Conservation (phyloP, 2,888 invertebrate species). For the Himalopsyche japonica region DNA sequence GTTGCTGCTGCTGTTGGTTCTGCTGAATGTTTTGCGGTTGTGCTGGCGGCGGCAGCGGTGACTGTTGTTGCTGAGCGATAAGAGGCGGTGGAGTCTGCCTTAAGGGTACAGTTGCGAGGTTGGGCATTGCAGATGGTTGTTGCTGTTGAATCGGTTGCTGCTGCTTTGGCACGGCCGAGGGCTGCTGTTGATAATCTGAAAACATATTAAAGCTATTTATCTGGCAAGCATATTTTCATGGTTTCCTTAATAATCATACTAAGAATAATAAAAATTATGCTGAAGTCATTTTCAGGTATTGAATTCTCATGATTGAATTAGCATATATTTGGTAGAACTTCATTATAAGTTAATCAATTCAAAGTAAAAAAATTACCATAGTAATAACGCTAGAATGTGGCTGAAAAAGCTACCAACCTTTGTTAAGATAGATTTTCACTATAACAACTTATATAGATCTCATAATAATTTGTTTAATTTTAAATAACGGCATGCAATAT, state of each 20-base stretch:
- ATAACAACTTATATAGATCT: too few relatives aligned
- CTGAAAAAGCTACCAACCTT: too few relatives aligned
- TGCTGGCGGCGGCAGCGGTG: conserved; percentile 1
- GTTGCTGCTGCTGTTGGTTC: background rate
- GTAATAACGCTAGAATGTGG: too few relatives aligned
- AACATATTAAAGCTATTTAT: background rate
- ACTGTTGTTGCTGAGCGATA: background rate
- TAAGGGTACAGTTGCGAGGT: background rate
- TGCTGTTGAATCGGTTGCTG: conserved; percentile 11
- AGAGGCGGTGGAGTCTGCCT: background rate
- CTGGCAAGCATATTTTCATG: too few relatives aligned
- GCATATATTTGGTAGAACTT: too few relatives aligned
- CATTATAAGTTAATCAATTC: too few relatives aligned
- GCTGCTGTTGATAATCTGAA: conserved; percentile 36
- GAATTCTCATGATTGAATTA: too few relatives aligned
- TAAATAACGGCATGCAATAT: background rate
- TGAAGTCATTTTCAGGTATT: background rate
- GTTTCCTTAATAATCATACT: too few relatives aligned
- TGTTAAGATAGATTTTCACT: too few relatives aligned
- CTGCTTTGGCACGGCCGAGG: conserved; percentile 23
- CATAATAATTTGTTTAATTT: too few relatives aligned
- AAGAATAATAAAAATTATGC: too few relatives aligned
- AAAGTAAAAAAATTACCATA: too few relatives aligned
- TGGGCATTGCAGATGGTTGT: background rate
- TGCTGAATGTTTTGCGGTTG: conserved; percentile 31